A percentile compares a stretch with the other conserved stretches of the same genome.
phyloP scores from a whole-genome alignment of 2,888 invertebrate genomes.

The Micoletzkya japonica region DNA sequence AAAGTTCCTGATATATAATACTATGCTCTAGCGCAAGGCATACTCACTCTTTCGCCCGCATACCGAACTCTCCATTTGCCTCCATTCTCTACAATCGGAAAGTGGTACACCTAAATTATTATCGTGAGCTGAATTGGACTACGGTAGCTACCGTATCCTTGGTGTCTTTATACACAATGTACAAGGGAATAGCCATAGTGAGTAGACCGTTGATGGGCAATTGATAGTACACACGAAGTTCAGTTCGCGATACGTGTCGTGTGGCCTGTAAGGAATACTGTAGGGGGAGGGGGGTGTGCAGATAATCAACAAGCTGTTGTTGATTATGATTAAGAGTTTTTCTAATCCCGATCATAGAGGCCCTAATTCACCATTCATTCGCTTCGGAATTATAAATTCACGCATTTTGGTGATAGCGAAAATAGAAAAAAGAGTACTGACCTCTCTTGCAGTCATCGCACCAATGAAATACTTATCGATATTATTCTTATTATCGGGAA shows the following conservation, averaged over 20 bases:
- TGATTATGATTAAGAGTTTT: too few species aligned
- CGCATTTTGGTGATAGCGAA: too few species aligned
- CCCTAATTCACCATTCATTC: too few species aligned
- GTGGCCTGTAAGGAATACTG: slow-evolving; percentile 5
- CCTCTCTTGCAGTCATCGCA: slow-evolving; percentile 12
- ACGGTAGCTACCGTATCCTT: not conserved
- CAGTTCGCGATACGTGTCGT: not conserved
- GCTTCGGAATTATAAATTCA: too few species aligned
- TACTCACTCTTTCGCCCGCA: too few species aligned
- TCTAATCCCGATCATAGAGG: too few species aligned
- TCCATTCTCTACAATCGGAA: slow-evolving; percentile 16
- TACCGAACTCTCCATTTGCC: slow-evolving; percentile 21
- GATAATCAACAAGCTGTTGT: too few species aligned
- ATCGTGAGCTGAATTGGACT: not conserved
- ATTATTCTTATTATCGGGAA: not conserved
- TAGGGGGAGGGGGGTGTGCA: too few species aligned
- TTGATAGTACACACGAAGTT: slow-evolving; percentile 19
- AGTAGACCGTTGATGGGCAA: not conserved
- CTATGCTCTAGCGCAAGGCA: too few species aligned
- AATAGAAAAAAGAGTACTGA: too few species aligned
- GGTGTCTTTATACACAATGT: slow-evolving; percentile 10
- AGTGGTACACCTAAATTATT: slow-evolving; percentile 17
- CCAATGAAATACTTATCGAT: slow-evolving; percentile 15
- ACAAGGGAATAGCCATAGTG: not conserved
- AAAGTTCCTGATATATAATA: too few species aligned